phyloP scores from a whole-genome alignment of 2,888 invertebrate genomes.

The Hoplodrina blanda region DNA sequence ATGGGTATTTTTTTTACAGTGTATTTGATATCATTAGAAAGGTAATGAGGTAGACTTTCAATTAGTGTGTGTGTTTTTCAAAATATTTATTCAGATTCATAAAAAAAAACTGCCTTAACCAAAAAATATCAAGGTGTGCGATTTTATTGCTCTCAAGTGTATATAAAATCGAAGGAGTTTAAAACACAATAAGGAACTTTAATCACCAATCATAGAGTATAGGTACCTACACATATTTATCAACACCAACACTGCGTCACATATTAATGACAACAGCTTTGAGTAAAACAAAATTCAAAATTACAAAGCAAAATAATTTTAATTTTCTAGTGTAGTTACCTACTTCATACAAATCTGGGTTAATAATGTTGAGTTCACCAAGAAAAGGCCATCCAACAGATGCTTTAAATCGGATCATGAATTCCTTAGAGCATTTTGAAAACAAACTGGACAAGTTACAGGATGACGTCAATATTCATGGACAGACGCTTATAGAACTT shows the following conservation, averaged over 20 bases:
- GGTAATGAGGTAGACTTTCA: too few relatives aligned
- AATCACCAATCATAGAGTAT: too few relatives aligned
- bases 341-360: conserved; percentile 33
- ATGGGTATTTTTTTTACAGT: too few relatives aligned
- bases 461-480: conserved; percentile 77
- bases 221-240: neutral
- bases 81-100: too few relatives aligned
- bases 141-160: too few relatives aligned
- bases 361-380: conserved; percentile 58
- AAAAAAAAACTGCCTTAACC: too few relatives aligned
- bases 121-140: too few relatives aligned
- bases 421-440: conserved; percentile 78
- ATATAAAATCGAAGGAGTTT: conserved; percentile 13
- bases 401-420: conserved; percentile 74
- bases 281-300: conserved; percentile 46
- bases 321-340: conserved; percentile 53
- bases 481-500: conserved; percentile 78
- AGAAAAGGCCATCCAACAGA: conserved; percentile 67
- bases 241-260: conserved; percentile 16
- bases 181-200: neutral
- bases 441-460: conserved; percentile 81
- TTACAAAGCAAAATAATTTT: conserved; percentile 5
- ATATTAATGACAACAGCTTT: conserved; percentile 24
- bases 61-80: too few relatives aligned
- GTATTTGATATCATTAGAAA: too few relatives aligned